These are phyloP conservation scores for Hippotragus niger DNA, from an alignment of 2,113 vertebrate species.

Conservation along the genomic window DNA sequence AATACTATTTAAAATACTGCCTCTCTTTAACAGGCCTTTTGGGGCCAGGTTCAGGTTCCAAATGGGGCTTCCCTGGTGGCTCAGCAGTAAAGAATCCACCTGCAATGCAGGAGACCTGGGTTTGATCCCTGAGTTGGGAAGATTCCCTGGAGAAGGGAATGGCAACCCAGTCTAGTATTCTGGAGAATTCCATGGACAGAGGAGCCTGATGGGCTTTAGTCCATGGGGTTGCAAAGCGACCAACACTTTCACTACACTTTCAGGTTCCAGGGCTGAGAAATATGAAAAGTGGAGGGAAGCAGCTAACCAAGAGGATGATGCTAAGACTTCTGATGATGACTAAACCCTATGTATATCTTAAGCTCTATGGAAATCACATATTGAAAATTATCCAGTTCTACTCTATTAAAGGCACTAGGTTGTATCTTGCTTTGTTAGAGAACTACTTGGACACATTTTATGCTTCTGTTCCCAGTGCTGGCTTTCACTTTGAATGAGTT, in stretches of 20 bases:
- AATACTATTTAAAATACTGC: background rate
- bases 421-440: background rate
- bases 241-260: background rate
- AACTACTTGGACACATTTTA: background rate
- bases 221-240: background rate
- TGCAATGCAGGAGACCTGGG: background rate
- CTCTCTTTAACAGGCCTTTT: background rate
- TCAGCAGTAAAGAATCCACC: background rate
- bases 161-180: background rate
- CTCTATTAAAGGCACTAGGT: background rate
- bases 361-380: background rate
- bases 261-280: background rate
- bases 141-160: background rate
- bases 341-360: too few species aligned
- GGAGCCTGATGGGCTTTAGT: background rate
- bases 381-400: background rate
- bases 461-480: background rate
- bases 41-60: background rate
- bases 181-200: background rate
- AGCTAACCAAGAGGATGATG: background rate
- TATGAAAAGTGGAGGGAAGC: background rate
- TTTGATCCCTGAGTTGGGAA: background rate
- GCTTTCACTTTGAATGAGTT: conserved; percentile 34
- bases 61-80: background rate
- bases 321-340: background rate